phyloP scores from a whole-genome alignment of 2,888 invertebrate genomes.

The Ophion ventricosus region DNA sequence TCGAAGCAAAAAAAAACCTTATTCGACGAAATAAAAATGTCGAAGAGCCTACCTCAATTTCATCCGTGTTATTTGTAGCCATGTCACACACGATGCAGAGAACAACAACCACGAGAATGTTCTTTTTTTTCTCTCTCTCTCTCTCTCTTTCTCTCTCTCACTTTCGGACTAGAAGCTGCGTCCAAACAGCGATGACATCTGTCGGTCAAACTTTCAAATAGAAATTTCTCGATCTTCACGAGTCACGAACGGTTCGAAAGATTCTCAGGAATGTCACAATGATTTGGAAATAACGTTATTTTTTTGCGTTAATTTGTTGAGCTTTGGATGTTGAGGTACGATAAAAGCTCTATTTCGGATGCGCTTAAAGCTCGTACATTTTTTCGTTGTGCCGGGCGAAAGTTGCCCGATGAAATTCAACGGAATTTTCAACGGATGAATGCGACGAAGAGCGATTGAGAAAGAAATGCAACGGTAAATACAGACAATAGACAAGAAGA shows the following conservation, averaged over 20 bases:
- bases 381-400: not conserved
- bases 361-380: not conserved
- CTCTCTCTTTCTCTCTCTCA: too few relatives aligned
- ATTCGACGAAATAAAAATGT: conserved; percentile 13
- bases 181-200: conserved; percentile 71
- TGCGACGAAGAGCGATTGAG: not conserved
- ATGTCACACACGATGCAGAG: conserved; percentile 83
- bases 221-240: not conserved
- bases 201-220: conserved; percentile 68
- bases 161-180: conserved; percentile 18
- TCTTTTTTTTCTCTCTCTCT: not conserved
- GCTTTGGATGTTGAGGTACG: not conserved
- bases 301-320: not conserved
- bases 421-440: not conserved
- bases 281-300: not conserved
- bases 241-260: not conserved
- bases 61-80: conserved; percentile 87
- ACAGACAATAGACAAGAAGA: not conserved
- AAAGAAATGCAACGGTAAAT: not conserved
- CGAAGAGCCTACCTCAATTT: conserved; percentile 84
- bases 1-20: not conserved
- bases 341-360: not conserved
- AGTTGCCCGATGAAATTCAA: not conserved
- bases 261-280: not conserved
- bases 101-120: conserved; percentile 24